Conservation (phyloP, 2,797 vertebrate species). For the Muscicapa comitata region DNA sequence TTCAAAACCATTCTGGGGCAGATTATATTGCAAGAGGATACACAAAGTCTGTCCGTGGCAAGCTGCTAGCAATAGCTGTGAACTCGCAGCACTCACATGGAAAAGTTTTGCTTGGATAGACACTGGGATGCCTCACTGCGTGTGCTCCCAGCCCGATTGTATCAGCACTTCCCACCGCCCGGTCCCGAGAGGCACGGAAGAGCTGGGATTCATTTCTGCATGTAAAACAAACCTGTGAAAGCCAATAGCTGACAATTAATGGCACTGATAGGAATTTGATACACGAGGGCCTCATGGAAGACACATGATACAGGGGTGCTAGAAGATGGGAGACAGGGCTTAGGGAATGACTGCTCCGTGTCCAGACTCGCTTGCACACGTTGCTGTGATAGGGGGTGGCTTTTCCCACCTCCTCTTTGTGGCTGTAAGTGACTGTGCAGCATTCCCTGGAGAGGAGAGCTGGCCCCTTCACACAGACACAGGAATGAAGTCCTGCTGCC, state of each 20-base stretch:
- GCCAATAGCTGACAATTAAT: background rate
- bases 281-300: background rate
- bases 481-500: slow-evolving; percentile 4
- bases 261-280: background rate
- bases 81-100: background rate
- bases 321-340: background rate
- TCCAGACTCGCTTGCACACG: background rate
- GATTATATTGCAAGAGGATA: slow-evolving; percentile 6
- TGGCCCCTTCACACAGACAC: background rate
- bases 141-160: background rate
- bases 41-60: background rate
- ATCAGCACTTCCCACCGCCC: background rate
- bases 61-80: slow-evolving; percentile 31
- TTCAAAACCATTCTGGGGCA: slow-evolving; percentile 36
- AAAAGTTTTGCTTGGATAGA: slow-evolving; percentile 29
- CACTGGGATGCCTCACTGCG: background rate
- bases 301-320: background rate
- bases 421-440: background rate
- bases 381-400: background rate
- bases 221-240: background rate
- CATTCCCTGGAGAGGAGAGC: background rate
- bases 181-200: background rate
- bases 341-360: background rate
- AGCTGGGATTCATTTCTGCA: background rate
- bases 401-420: background rate